Percentiles rank a stretch among this genome's conserved stretches.
Evolutionary conservation across 1,140 invertebrate genomes (phyloP).

Genomic region (Pogonognathellus flavescens): DNA sequence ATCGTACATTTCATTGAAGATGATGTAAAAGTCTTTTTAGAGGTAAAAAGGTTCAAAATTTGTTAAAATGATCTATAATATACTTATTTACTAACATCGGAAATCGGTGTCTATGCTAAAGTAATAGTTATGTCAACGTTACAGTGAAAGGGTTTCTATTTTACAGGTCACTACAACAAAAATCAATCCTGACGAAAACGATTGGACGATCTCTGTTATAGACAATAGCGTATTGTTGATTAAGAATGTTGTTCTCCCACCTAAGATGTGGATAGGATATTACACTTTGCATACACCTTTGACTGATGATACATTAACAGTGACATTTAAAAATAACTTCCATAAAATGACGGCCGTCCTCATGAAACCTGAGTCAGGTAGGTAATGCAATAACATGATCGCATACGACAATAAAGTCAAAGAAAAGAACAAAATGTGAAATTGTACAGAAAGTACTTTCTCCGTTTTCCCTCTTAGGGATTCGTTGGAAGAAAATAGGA

Average conservation of each 20-base stretch:
- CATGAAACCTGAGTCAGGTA: conserved; percentile 29
- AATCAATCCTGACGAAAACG: neutral
- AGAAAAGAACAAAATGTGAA: neutral
- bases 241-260: neutral
- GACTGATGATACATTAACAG: neutral
- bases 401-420: neutral
- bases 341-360: conserved; percentile 10
- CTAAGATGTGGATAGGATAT: conserved; percentile 11
- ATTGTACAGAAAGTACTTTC: neutral
- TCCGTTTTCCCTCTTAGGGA: neutral
- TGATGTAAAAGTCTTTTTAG: conserved; percentile 5
- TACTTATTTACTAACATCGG: no score
- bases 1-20: neutral
- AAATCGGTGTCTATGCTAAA: no score
- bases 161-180: neutral
- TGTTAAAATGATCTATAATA: neutral
- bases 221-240: conserved; percentile 1
- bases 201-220: neutral
- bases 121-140: no score
- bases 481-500: conserved; percentile 27
- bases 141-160: no score
- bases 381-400: no score
- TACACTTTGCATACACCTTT: neutral
- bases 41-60: neutral
- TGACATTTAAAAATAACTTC: conserved; percentile 29